Evolutionary conservation across 2,888 invertebrate species (phyloP), one percentile per base, ranked within the genome.

Genomic region (Tenodera sinensis): DNA sequence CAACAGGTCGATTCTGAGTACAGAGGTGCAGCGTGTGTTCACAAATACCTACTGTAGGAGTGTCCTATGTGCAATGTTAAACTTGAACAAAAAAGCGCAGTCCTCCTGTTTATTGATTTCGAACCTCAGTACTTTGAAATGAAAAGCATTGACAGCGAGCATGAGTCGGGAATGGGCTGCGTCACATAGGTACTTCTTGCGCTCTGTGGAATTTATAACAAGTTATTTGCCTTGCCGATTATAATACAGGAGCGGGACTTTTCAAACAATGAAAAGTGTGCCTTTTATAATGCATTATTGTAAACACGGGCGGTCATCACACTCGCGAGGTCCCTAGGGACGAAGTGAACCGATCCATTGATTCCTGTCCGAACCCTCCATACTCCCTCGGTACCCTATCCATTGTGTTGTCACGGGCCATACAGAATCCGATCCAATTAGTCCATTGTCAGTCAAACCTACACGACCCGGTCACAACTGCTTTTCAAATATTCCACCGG

Each of bases 401-500:
- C 54, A 71, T 71, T 71, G 54, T 71, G 25, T 71, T 71, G 54
- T 71, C 54, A 71, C 54, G 54, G 54, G 2, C 54, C 25, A 71
- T 71, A 28, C 81, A 71, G 71, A 86, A 86, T 86, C 81, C 28
- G n/a, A 86, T 89, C 85, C 89, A 83, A 88, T 89, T 89, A 89
- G 83, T 9, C 83, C 71, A 86, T 89, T 89, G 89, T 89, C 86
- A n/a, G 85, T 27, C 85, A 85, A 71, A 71, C 54, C 54, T 71
- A 71, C 54, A 71, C 54, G 54, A 71, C 81, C 87, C 89, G 89
- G 87, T 89, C 89, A 82, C 86, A 86, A 86, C 86, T 86, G 81
- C 84, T 88, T 89, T 89, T 89, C 88, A 89, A 89, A 88, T 89
- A 89, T 89, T 84, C 88, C 15, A 71, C 54, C 54, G 25, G 54